Evolutionary conservation across 2,797 vertebrate species (phyloP).

Genomic region (Linurgus olivaceus): DNA sequence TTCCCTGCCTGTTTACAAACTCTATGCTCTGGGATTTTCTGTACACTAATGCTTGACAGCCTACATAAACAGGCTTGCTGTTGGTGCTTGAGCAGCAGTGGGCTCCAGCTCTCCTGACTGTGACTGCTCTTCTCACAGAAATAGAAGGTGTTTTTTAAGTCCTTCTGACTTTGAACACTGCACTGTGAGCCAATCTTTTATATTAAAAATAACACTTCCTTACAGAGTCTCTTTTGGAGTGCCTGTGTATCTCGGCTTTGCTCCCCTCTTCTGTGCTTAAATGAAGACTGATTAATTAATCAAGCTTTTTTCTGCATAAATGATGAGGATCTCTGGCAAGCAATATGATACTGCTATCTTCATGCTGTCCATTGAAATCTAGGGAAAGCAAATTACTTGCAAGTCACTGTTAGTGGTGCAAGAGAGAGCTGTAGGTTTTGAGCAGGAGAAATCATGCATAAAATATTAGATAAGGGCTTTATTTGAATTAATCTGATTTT

Average conservation of each 20-base stretch:
- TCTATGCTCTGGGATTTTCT: fast-evolving
- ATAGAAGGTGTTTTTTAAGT: not conserved
- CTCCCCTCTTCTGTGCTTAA: not conserved
- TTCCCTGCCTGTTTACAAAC: not conserved
- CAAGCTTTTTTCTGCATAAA: not conserved
- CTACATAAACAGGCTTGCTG: not conserved
- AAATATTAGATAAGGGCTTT: not conserved
- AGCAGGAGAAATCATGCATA: not conserved
- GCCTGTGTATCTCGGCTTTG: not conserved
- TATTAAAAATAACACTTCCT: slow-evolving; percentile 18
- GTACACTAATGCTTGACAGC: not conserved
- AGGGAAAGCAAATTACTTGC: not conserved
- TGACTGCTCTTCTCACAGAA: not conserved
- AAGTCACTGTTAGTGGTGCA: not conserved
- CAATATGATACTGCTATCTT: not conserved
- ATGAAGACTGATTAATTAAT: slow-evolving; percentile 1
- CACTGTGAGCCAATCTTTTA: not conserved
- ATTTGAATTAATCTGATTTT: not conserved
- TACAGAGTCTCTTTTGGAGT: not conserved
- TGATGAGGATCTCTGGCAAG: not conserved
- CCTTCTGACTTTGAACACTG: not conserved
- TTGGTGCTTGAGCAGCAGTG: not conserved
- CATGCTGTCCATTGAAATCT: not conserved
- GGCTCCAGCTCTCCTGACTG: not conserved
- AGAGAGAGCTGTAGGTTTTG: not conserved